phyloP scores from a whole-genome alignment of 2,113 vertebrate species.

The Irena cyanogastra region DNA sequence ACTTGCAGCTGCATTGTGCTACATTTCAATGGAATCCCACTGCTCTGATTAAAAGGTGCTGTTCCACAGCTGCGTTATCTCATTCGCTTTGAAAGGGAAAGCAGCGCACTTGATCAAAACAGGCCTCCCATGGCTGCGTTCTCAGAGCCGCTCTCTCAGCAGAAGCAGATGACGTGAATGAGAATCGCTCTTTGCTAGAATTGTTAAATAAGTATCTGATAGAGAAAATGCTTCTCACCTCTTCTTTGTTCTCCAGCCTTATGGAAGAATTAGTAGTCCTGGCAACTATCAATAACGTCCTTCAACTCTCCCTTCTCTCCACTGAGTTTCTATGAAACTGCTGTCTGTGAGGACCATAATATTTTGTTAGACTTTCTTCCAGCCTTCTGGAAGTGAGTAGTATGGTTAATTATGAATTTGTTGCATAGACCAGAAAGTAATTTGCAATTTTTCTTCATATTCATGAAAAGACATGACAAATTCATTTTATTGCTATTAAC shows the following conservation, averaged over 20 bases:
- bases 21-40: slow-evolving; percentile 15
- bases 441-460: not conserved
- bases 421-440: not conserved
- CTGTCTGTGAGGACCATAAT: not conserved
- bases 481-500: not conserved
- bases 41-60: slow-evolving; percentile 58
- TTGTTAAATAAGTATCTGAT: slow-evolving; percentile 46
- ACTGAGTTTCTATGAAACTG: not conserved
- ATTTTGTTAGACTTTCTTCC: not conserved
- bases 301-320: not conserved
- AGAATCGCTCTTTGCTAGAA: slow-evolving; percentile 40
- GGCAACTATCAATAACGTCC: not conserved
- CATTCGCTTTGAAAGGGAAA: slow-evolving; percentile 59
- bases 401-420: not conserved
- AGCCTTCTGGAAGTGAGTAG: not conserved
- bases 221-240: slow-evolving; percentile 5
- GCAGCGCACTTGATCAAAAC: slow-evolving; percentile 57
- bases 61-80: slow-evolving; percentile 34
- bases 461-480: not conserved
- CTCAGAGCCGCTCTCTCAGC: slow-evolving; percentile 31
- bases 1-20: slow-evolving; percentile 33
- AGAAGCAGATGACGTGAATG: slow-evolving; percentile 30
- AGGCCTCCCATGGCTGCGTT: slow-evolving; percentile 14
- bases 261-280: slow-evolving; percentile 23
- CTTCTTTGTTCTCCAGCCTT: slow-evolving; percentile 47